Evolutionary conservation across 2,888 invertebrate genomes (phyloP), one percentile per base, ranked within the genome.

Genomic region (Helobdella robusta): DNA sequence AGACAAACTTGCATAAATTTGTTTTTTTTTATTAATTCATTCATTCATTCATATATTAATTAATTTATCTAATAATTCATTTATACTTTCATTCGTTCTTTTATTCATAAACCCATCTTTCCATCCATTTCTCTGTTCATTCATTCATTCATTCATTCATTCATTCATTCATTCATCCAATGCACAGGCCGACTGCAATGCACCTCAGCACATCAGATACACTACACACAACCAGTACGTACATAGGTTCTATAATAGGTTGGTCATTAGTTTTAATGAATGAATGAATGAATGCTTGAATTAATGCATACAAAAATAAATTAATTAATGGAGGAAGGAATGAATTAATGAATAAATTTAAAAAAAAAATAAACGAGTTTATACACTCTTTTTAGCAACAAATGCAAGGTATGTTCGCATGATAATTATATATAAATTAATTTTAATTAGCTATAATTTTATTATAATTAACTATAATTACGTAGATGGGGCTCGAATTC

Each of bases 161-260:
- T n/a, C 6, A 23, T 5, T n/a, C 32, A 54, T 11, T 54, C 11
- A 8, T 15, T 48, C 8, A n/a, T 59, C 34, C 8, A 30, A 66
- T 67, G 76, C 78, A 32, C 72, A 84, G 83, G 87, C 89, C 1
- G 87, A 89, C 70, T 91, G 91, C 74, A 85, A 86, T 71, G 85
- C 91, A 0, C 84, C 86, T 15, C 91, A 92, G 69, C 88, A 89
- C 68, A 87, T 89, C 84, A 81, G 89, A 2, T 93, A 94, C 74
- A 87, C 87, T 0, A 89, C 89, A 0, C 87, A 88, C 70, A 89
- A 91, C 79, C 94, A 94, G 75, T 91, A 91, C 73, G 86, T 93
- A 1, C 87, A 91, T 73, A 88, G 89, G 70, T 86, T 93, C 85
- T 83, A 87, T 72, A 85, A 86, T 72, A 85, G 92, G 36, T 77